These are phyloP conservation scores for Cavia porcellus DNA, from an alignment of 2,113 vertebrate species.

Conservation along the genomic window DNA sequence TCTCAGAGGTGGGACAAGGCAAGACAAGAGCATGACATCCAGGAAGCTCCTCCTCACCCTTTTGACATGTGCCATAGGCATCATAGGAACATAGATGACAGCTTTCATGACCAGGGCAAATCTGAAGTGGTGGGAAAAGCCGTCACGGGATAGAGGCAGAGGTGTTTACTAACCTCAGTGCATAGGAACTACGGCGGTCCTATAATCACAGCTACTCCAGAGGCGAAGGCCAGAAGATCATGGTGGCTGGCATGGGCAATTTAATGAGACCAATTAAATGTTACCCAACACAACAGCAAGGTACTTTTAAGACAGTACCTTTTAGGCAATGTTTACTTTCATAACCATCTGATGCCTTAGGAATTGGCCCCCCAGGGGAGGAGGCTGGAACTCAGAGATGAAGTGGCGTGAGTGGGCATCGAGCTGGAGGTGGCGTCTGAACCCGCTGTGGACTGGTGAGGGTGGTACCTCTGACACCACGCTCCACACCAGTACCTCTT, in stretches of 20 bases:
- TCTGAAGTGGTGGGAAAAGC: background rate
- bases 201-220: background rate
- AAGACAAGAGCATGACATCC: background rate
- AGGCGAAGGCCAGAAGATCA: background rate
- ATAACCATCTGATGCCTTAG: background rate
- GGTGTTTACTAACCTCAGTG: background rate
- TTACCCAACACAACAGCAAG: background rate
- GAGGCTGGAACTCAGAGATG: slow-evolving; percentile 33
- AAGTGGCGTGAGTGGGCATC: background rate
- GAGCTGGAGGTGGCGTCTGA: background rate
- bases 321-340: slow-evolving; percentile 11
- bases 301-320: background rate
- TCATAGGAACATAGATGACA: background rate
- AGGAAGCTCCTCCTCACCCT: background rate
- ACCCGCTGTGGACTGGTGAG: background rate
- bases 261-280: background rate
- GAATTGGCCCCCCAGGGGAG: background rate
- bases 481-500: background rate
- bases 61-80: background rate
- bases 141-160: background rate
- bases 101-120: slow-evolving; percentile 9
- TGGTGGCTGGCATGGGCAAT: background rate
- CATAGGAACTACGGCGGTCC: background rate
- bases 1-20: background rate
- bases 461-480: background rate